Percentiles rank a stretch among this genome's conserved stretches.
Conservation (phyloP, 2,113 vertebrate genomes). For the Leptocoma aspasia region DNA sequence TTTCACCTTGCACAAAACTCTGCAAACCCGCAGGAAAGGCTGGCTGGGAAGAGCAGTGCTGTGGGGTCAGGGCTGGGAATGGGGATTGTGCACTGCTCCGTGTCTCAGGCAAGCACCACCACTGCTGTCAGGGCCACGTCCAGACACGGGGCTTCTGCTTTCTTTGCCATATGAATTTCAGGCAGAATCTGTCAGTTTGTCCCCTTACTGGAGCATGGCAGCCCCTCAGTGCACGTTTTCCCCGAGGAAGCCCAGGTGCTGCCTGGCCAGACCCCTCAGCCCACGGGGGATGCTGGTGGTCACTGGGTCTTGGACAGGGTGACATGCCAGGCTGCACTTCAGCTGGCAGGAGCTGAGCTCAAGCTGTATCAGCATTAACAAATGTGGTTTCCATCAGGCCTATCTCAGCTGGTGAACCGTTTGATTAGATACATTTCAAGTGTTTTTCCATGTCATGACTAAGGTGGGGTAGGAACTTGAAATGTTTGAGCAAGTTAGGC, state of each 20-base stretch:
- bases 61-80: neutral
- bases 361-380: neutral
- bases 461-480: neutral
- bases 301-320: accelerated
- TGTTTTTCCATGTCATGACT: neutral
- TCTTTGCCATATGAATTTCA: neutral
- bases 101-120: neutral
- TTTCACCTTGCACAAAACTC: accelerated
- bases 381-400: neutral
- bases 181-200: neutral
- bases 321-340: neutral
- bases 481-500: neutral
- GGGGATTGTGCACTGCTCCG: accelerated
- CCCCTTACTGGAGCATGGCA: accelerated
- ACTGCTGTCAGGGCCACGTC: accelerated
- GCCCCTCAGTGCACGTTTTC: accelerated
- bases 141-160: accelerated
- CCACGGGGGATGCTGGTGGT: accelerated
- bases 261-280: neutral
- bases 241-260: neutral
- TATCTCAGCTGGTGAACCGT: neutral
- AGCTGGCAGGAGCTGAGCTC: neutral
- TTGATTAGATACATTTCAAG: neutral
- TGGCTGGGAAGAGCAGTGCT: neutral
- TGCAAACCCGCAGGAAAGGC: neutral